phyloP scores from a whole-genome alignment of 2,888 invertebrate genomes.

The Macrophya alboannulata region DNA sequence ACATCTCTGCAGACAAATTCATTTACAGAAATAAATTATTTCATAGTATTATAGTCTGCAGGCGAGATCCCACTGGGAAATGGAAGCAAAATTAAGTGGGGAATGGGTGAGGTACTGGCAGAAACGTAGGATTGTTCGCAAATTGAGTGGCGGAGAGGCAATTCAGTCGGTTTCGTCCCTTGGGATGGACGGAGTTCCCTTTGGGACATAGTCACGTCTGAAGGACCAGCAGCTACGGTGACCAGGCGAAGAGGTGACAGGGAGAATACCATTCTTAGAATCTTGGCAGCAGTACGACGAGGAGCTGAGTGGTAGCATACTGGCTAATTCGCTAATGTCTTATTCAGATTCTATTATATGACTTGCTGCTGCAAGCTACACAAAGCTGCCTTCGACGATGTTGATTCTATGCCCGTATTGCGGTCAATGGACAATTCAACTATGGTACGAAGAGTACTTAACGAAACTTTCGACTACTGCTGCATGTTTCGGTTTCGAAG shows the following conservation, averaged over 20 bases:
- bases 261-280: neutral
- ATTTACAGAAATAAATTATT: neutral
- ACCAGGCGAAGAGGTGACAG: neutral
- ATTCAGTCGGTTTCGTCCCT: constrained; percentile 46
- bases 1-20: neutral
- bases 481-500: neutral
- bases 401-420: neutral
- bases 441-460: neutral
- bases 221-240: constrained; percentile 11
- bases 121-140: constrained; percentile 43
- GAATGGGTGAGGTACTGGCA: neutral
- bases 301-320: neutral
- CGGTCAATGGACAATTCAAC: constrained; percentile 38
- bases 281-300: neutral
- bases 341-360: constrained; percentile 49
- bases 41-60: neutral
- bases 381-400: neutral
- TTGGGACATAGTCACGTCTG: neutral
- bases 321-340: constrained; percentile 51
- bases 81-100: neutral
- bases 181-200: constrained; percentile 3
- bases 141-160: constrained; percentile 53
- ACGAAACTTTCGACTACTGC: neutral
- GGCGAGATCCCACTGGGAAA: neutral
- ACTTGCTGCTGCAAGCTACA: neutral